Evolutionary conservation across 2,797 vertebrate genomes (phyloP), one percentile per base, ranked within the genome.

Genomic region (Acrossocheilus wenchowensis): DNA sequence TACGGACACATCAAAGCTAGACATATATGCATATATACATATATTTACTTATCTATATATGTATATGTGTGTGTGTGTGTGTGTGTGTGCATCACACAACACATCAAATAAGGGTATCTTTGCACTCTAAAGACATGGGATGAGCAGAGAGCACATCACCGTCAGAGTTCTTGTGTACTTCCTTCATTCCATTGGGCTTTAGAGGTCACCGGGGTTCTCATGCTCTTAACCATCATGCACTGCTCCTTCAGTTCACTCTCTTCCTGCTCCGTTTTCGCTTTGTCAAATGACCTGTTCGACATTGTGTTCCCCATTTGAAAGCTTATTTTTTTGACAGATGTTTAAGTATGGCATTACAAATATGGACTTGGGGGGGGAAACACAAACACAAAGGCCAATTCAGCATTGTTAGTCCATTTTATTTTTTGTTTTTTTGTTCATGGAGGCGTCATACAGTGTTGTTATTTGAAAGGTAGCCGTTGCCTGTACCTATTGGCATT

Each of bases 121-220:
- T 97, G 97, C 97, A 97, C 97, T 97, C 96, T 96, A 96, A 97
- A 97, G 96, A 97, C 96, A 96, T 94, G 95, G 96, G 96, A 96
- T 96, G 96, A 97, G 97, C 96, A 94, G 95, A 97, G 97, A 97
- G 96, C 96, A 87, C 84, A 94, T 96, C 95, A 93, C 94, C 93
- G 92, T 95, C 96, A 96, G 64, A 95, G 96, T 92, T 93, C 94
- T 95, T 94, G 96, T 96, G 95, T 96, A 95, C 96, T 97, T 97
- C 95, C 96, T 97, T 98, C 97, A 97, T 98, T 98, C 97, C 97
- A 96, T 95, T 94, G 95, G 92, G 94, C 96, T 96, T 83, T 86
- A 86, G 86, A 97, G 95, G 96, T 97, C 95, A 95, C 96, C 95
- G 92, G 96, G 96, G 95, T 97, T 96, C 94, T 95, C 96, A 94